phyloP scores from a whole-genome alignment of 2,888 invertebrate genomes.

The Callyntrura sp. region DNA sequence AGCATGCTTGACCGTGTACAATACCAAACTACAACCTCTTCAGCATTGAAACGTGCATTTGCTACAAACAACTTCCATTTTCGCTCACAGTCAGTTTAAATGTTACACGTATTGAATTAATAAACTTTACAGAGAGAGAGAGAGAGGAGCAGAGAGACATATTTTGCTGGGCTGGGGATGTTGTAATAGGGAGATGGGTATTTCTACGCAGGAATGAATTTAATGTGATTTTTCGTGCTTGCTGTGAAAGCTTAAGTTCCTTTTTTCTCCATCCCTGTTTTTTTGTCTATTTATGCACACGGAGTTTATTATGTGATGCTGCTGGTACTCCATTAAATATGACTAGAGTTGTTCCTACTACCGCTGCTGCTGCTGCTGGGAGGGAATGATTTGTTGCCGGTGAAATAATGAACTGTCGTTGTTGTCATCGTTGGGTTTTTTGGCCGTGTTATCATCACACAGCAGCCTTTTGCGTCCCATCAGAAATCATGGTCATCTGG shows the following conservation, averaged over 20 bases:
- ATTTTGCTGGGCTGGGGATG: too few species aligned
- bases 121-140: too few species aligned
- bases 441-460: conserved; percentile 60
- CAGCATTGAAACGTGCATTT: conserved; percentile 66
- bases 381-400: conserved; percentile 76
- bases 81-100: not conserved
- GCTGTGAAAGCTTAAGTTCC: conserved; percentile 67
- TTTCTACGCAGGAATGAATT: conserved; percentile 25
- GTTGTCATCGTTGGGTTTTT: conserved; percentile 73
- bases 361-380: conserved; percentile 53
- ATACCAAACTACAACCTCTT: conserved; percentile 33
- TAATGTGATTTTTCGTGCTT: conserved; percentile 43
- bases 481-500: conserved; percentile 77
- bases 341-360: conserved; percentile 42
- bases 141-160: too few species aligned
- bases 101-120: too few species aligned
- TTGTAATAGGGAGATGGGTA: not conserved
- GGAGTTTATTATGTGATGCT: conserved; percentile 16
- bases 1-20: conserved; percentile 52
- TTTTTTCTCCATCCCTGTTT: not conserved
- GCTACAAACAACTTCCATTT: conserved; percentile 49
- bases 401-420: conserved; percentile 77
- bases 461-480: conserved; percentile 65
- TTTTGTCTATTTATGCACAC: conserved; percentile 3
- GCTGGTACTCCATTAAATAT: conserved; percentile 56